Evolutionary conservation across 1,140 invertebrate genomes (phyloP).

Genomic region (Drosophila pallidifrons): DNA sequence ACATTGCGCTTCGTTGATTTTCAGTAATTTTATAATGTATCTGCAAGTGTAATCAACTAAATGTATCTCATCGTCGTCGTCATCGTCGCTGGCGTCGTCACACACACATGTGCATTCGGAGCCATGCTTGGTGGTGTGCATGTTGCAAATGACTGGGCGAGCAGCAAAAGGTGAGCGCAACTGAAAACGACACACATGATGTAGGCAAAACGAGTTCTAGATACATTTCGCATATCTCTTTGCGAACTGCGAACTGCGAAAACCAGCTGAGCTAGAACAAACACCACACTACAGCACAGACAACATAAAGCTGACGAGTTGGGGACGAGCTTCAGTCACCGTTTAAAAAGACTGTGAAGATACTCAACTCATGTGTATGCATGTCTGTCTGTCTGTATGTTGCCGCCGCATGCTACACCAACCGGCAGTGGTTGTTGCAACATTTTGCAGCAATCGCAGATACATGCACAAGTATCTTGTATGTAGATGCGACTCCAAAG

Average conservation of each 20-base stretch:
- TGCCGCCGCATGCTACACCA: background rate
- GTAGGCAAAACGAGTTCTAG: conserved; percentile 67
- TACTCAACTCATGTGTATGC: background rate
- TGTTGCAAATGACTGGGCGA: conserved; percentile 79
- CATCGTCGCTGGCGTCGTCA: conserved; percentile 33
- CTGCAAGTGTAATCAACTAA: conserved; percentile 72
- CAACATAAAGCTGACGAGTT: conserved; percentile 20
- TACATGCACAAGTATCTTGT: conserved; percentile 23
- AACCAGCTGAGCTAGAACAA: conserved; percentile 80
- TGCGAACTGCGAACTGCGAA: conserved; percentile 19
- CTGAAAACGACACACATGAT: background rate
- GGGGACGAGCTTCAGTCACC: conserved; percentile 37
- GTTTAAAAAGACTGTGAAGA: conserved; percentile 11
- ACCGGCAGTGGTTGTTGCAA: conserved; percentile 42
- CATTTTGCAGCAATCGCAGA: conserved; percentile 36
- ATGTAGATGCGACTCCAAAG: conserved; percentile 49
- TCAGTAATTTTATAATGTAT: conserved; percentile 75
- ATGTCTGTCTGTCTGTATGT: background rate
- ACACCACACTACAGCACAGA: conserved; percentile 8
- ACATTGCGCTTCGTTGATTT: conserved; percentile 68
- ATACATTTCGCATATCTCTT: conserved; percentile 67
- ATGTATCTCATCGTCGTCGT: conserved; percentile 32
- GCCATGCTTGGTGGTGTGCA: conserved; percentile 66
- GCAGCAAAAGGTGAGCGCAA: conserved; percentile 49
- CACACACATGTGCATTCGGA: conserved; percentile 39